These are phyloP conservation scores for Morpho achilles DNA, from an alignment of 2,888 invertebrate genomes.

Conservation along the genomic window DNA sequence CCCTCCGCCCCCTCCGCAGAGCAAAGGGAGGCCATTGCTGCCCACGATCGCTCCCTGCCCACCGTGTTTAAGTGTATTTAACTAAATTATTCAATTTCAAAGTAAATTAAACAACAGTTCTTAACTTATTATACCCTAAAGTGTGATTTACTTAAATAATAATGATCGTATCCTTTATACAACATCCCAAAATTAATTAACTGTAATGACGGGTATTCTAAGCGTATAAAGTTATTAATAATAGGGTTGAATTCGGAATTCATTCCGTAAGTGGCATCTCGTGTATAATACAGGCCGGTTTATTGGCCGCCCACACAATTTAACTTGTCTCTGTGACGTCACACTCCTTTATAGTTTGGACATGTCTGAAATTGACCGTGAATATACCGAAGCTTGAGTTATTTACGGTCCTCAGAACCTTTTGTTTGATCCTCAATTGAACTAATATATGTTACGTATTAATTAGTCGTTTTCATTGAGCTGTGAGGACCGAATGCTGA, in stretches of 20 bases:
- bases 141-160: not conserved
- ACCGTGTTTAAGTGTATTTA: no score
- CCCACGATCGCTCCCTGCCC: no score
- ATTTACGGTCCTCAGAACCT: slow-evolving; percentile 18
- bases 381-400: slow-evolving; percentile 35
- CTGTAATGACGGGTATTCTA: slow-evolving; percentile 7
- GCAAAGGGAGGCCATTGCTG: no score
- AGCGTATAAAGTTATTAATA: slow-evolving; percentile 4
- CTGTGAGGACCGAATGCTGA: no score
- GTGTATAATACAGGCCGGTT: slow-evolving; percentile 19
- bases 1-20: no score
- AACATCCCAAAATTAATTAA: slow-evolving; percentile 6
- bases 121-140: no score
- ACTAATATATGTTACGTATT: no score
- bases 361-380: slow-evolving; percentile 47
- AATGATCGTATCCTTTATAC: not conserved
- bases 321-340: slow-evolving; percentile 23
- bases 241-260: slow-evolving; percentile 17
- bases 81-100: no score
- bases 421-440: not conserved
- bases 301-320: slow-evolving; percentile 22
- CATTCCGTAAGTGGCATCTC: slow-evolving; percentile 15
- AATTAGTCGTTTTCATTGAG: no score
- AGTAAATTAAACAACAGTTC: no score
- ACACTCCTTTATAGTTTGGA: slow-evolving; percentile 22